Evolutionary conservation across 2,113 vertebrate species (phyloP), one percentile per base, ranked within the genome.

Genomic region (Microtus ochrogaster): DNA sequence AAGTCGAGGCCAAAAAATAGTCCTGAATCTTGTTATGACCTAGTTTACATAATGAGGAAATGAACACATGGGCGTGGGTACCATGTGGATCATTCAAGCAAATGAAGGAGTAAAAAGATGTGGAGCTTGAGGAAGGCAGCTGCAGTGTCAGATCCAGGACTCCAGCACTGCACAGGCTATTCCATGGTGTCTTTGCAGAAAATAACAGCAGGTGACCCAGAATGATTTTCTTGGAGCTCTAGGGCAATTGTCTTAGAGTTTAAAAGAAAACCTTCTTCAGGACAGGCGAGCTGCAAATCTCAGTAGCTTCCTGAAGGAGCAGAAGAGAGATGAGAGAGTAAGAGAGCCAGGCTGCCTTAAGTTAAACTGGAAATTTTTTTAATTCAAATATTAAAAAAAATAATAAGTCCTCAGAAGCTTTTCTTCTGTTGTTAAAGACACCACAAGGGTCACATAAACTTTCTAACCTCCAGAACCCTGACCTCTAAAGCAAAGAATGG

Each of bases 401-500:
- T 49, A 68, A 39, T 49, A 68, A 52, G 61, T 78, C 89, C 12
- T 82, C 73, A 39, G 47, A 68, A 58, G 66, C 3, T 91, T 95
- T 95, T 82, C 96, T 94, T 91, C 47, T 68, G 19, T 33, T 81
- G 33, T 28, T 72, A 84, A 93, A 79, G 2, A 39, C 36, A 94
- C 74, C 68, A 76, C 52, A 95, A 91, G 65, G 17, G 76, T 96
- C 91, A 70, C 39, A 93, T 90, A 76, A 94, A 76, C 90, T 90
- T 93, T 94, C 79, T 85, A 90, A 95, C 93, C 90, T 93, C 90
- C 88, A 63, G 47, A 87, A 82, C 89, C 93, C 79, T 96, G 83
- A 96, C 84, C 87, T 96, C 70, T 94, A 92, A 94, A 49, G 87
- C 36, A 94, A 88, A 96, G 92, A 97, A 97, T 90, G 94, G 85